Conservation (phyloP, 2,888 invertebrate species). For the Acholoe squamosa region DNA sequence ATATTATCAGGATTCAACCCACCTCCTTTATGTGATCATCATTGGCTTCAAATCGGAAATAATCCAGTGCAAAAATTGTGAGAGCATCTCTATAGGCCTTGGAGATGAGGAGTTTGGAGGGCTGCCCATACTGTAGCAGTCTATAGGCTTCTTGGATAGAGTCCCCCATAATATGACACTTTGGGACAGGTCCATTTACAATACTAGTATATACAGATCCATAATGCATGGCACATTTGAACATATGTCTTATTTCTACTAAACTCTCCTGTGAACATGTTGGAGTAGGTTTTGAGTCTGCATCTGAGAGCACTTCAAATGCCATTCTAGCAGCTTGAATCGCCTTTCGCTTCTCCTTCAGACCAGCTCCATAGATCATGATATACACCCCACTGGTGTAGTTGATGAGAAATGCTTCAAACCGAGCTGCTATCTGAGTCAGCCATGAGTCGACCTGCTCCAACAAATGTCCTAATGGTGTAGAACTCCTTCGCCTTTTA, state of each 20-base stretch:
- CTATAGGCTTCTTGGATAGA: constrained; percentile 13
- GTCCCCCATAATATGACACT: constrained; percentile 57
- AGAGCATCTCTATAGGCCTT: constrained; percentile 30
- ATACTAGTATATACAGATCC: background rate
- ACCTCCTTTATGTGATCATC: background rate
- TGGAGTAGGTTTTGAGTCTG: background rate
- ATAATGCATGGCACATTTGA: constrained; percentile 33
- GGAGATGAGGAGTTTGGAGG: constrained; percentile 35
- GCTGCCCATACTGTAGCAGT: background rate
- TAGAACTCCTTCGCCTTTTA: background rate
- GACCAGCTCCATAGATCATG: constrained; percentile 25
- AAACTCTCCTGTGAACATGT: background rate
- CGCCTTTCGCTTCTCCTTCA: constrained; percentile 32
- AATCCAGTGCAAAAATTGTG: constrained; percentile 48
- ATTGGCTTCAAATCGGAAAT: constrained; percentile 32
- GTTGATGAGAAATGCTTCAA: constrained; percentile 52
- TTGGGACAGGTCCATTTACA: background rate
- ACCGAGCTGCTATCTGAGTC: background rate
- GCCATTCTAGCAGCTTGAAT: constrained; percentile 49
- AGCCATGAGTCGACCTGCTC: background rate
- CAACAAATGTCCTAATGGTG: background rate
- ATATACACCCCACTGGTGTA: constrained; percentile 33
- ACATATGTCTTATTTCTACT: no score
- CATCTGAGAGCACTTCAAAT: constrained; percentile 33
- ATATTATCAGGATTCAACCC: background rate